Evolutionary conservation across 2,797 vertebrate genomes (phyloP), one percentile per base, ranked within the genome.

Genomic region (Botia almorhae): DNA sequence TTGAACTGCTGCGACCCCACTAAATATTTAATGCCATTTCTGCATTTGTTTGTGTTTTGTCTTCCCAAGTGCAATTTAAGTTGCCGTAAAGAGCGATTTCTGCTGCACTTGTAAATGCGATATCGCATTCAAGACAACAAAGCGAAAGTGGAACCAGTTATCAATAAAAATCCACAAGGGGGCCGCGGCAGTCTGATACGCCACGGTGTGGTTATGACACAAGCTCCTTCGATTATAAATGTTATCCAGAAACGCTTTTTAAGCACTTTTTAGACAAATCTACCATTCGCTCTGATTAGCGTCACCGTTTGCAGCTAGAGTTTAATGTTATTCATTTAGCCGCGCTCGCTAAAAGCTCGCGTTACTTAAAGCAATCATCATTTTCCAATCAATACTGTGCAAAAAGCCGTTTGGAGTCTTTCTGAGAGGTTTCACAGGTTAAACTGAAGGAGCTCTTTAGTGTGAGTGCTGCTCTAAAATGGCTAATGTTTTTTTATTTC

Each of bases 351-450:
- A 55, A 76, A 67, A 76, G 74, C 61, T 39, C 36, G 5, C 33
- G 29, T 76, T 68, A 68, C 50, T 68, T 76, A 76, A 39, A 76
- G 51, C 33, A 55, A 46, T 76, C 64, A 7, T 43, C 14, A 36
- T 58, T 21, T 68, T 14, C 63, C 74, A 76, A 74, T 74, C 71
- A 74, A 61, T 74, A 74, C 56, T 60, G 55, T 74, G 74, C 74
- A 76, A 76, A 76, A 26, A 76, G 21, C 64, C 36, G 17, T 76
- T 68, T 68, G 13, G 23, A 33, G 19, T 8, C 21, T 26, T 76
- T 67, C 55, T 23, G n/a, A 43, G 39, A 55, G 74, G 43, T 61
- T 61, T 69, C 16, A 39, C 39, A 14, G 61, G 63, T 68, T 55
- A 16, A 51, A 75, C 26, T 56, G 51, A 16, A 43, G 17, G 1